Percentiles rank a stretch among this genome's conserved stretches.
These are phyloP conservation scores for Mustela nigripes DNA, from an alignment of 2,113 vertebrate species.

Conservation along the genomic window DNA sequence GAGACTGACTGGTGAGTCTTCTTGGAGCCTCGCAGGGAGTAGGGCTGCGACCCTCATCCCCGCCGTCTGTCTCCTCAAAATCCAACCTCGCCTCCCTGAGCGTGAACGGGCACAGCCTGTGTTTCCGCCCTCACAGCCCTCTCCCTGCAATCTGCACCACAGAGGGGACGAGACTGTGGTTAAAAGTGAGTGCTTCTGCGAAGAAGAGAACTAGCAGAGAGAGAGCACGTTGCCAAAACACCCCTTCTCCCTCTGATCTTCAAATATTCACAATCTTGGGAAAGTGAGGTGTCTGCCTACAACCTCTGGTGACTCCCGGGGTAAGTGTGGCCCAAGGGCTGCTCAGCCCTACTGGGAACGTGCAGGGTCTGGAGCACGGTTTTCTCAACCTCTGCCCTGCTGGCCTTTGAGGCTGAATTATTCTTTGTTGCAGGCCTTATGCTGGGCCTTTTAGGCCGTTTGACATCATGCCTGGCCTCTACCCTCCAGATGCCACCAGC, in stretches of 20 bases:
- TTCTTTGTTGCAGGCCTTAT: not conserved
- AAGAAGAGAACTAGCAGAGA: not conserved
- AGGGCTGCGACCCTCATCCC: too few relatives aligned
- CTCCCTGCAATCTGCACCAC: not conserved
- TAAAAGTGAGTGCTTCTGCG: not conserved
- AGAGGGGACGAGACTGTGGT: too few relatives aligned
- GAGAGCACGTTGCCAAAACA: not conserved
- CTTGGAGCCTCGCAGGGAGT: too few relatives aligned
- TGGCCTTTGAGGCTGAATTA: too few relatives aligned
- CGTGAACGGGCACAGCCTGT: not conserved
- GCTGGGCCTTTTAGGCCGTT: not conserved
- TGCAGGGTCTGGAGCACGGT: not conserved
- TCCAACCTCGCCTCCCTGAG: not conserved
- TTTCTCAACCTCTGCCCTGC: not conserved
- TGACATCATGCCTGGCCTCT: too few relatives aligned
- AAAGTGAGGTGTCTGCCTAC: not conserved
- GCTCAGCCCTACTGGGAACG: not conserved
- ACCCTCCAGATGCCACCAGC: not conserved
- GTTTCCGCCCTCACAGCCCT: not conserved
- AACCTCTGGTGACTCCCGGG: rapidly evolving
- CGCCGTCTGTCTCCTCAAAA: not conserved
- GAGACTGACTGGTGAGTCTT: rapidly evolving
- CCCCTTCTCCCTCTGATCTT: not conserved
- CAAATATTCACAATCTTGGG: not conserved
- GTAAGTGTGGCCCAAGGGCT: rapidly evolving